These are phyloP conservation scores for Lutraria lutraria DNA, from an alignment of 2,888 invertebrate species.

Conservation along the genomic window DNA sequence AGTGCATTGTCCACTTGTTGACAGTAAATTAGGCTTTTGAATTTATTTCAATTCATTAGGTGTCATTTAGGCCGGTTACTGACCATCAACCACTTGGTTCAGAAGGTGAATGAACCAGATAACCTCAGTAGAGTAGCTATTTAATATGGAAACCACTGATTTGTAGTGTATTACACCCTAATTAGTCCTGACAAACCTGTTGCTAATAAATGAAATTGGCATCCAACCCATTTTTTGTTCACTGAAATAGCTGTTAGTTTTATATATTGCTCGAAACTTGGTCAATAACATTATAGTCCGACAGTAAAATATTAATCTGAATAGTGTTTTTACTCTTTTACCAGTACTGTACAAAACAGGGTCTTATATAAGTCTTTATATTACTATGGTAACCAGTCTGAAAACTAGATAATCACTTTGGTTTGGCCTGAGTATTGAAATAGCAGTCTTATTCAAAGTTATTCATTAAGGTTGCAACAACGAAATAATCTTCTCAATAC, in stretches of 20 bases:
- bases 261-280: background rate
- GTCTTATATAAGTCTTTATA: no score
- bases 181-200: slow-evolving; percentile 40
- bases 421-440: no score
- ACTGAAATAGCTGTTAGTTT: background rate
- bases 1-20: slow-evolving; percentile 40
- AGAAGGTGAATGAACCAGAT: slow-evolving; percentile 31
- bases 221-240: background rate
- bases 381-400: no score
- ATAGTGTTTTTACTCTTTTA: no score
- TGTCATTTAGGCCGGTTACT: slow-evolving; percentile 41
- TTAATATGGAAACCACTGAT: slow-evolving; percentile 42
- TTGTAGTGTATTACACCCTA: slow-evolving; percentile 43
- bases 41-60: slow-evolving; percentile 51
- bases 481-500: no score
- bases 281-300: no score
- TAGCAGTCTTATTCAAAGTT: no score
- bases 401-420: no score
- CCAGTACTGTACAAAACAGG: no score
- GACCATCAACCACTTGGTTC: slow-evolving; percentile 39
- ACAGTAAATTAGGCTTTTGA: slow-evolving; percentile 42
- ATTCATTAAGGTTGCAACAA: no score
- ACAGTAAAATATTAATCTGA: no score
- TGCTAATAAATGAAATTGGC: slow-evolving; percentile 33
- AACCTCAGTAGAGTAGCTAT: slow-evolving; percentile 38